Evolutionary conservation across 2,888 invertebrate species (phyloP), one percentile per base, ranked within the genome.

Genomic region (Dermolepida albohirtum): DNA sequence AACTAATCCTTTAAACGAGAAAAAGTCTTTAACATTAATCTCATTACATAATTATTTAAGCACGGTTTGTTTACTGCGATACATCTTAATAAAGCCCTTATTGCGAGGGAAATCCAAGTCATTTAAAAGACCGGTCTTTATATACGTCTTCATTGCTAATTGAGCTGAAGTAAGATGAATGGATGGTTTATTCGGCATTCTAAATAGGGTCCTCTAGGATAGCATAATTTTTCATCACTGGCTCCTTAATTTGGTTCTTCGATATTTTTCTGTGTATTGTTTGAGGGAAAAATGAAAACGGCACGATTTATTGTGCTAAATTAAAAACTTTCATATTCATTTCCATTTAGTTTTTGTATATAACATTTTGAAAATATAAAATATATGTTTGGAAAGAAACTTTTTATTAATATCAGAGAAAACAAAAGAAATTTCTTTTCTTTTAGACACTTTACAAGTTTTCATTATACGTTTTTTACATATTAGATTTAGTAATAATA

Each of bases 41-140:
- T 66, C 64, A 49, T 57, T 44, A 63, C 66, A 47, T 68, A 71
- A 71, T 69, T 72, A 71, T 54, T 69, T 69, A 62, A 47, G 69
- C 62, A 63, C 62, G 49, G 51, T 22, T 41, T 68, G 69, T 64
- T 64, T 67, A 50, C 71, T 68, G 70, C 75, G 69, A 75, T 77
- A 75, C 74, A 74, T 77, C 76, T 77, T 76, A 76, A 76, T 77
- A 76, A 76, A 70, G 70, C 68, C 70, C 73, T 73, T 73, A 74
- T 74, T 74, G 73, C 75, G 65, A 69, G 44, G 59, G 70, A 73
- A 74, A 74, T 73, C 73, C 71, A 70, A 64, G 71, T 70, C 70
- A 72, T 71, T 73, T 73, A 73, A 68, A 68, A 70, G 67, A 57
- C 55, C 69, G 71, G 68, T 70, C 71, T 73, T 70, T 73, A 69